A percentile compares a stretch with the other conserved stretches of the same genome.
phyloP scores from a whole-genome alignment of 2,113 vertebrate genomes.

The Heterotilapia buettikoferi region DNA sequence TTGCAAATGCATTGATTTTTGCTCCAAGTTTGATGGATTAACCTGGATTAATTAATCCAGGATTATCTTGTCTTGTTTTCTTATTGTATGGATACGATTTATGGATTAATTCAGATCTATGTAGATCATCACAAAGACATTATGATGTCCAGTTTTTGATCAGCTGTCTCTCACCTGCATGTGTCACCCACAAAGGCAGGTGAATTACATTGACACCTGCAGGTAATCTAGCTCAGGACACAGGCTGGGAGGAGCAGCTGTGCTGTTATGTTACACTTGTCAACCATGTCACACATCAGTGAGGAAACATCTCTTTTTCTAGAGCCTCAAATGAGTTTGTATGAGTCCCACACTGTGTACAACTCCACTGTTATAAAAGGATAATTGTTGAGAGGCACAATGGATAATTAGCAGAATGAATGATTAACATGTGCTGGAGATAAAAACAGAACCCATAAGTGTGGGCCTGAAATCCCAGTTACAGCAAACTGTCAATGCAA shows the following conservation, averaged over 20 bases:
- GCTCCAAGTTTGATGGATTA: background rate
- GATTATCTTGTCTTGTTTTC: background rate
- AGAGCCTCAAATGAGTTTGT: background rate
- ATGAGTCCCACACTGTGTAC: background rate
- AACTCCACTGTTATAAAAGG: background rate
- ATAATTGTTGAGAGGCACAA: background rate
- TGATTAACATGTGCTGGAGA: background rate
- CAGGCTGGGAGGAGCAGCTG: fast-evolving
- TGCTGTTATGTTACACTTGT: background rate
- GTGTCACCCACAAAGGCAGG: background rate
- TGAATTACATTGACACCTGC: background rate
- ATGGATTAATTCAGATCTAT: fast-evolving
- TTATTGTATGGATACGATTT: fast-evolving
- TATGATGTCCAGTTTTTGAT: background rate
- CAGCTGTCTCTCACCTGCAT: fast-evolving
- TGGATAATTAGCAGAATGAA: background rate
- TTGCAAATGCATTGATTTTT: background rate
- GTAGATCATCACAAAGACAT: background rate
- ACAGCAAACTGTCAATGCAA: background rate
- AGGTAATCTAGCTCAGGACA: background rate
- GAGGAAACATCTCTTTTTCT: background rate
- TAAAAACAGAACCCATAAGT: background rate
- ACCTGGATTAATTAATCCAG: fast-evolving
- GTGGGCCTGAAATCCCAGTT: background rate
- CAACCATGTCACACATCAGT: background rate